Evolutionary conservation across 2,888 invertebrate genomes (phyloP), one percentile per base, ranked within the genome.

Genomic region (Esperia sulphurella): DNA sequence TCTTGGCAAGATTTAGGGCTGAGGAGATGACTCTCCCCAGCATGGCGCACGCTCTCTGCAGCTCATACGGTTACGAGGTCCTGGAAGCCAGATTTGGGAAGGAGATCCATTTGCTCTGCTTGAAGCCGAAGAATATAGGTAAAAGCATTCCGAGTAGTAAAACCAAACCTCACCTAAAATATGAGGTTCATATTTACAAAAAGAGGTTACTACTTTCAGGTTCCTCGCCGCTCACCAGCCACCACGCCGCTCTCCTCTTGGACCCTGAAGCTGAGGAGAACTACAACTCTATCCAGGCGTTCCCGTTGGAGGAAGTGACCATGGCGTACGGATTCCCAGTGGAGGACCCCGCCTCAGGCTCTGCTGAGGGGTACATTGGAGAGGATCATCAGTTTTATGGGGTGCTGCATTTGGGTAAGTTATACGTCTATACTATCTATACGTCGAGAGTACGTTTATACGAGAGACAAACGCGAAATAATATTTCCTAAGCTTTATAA

Each of bases 331-430:
- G 87, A 0, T 88, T 74, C 39, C 83, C 83, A 0, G 59, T 81
- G 0, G 68, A 65, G 10, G 72, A 82, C 30, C 83, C 87, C 0
- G 55, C 67, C 0, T 59, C 72, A 0, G 87, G 87, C 0, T 79
- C 84, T 1, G 87, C 86, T 35, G 87, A 88, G 49, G 87, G 87
- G 0, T 88, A 87, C 50, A 81, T 88, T 6, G 86, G 85, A 3
- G 82, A 84, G 0, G 87, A 88, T 35, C 65, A 79, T 41, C 73
- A 87, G 6, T 88, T 88, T 55, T 83, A 86, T 54, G 87, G 87
- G 37, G 80, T 85, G 3, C 54, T 88, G 37, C 83, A 87, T 59
- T 57, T 86, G 14, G 71, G 87, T 86, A 59, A 51, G 53, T n/a
- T 10, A 3, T 38, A 1, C 12, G 4, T 12, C 8, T n/a, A n/a